phyloP scores from a whole-genome alignment of 1,140 invertebrate species.

The Drosophila ironensis region DNA sequence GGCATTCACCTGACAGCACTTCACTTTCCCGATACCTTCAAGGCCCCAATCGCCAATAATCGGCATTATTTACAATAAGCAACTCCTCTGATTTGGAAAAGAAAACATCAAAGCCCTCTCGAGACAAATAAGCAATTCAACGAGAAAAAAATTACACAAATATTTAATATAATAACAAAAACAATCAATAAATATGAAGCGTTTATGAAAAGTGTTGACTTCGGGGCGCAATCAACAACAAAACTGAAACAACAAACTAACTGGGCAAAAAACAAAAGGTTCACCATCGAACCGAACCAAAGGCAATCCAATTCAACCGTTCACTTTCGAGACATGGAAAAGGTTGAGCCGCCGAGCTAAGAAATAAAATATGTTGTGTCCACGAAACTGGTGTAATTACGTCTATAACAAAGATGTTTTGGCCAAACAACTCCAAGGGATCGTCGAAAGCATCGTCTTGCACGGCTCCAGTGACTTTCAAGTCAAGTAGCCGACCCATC shows the following conservation, averaged over 20 bases:
- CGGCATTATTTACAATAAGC: conserved; percentile 15
- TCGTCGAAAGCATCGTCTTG: too few relatives aligned
- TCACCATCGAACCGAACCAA: conserved; percentile 3
- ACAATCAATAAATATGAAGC: conserved; percentile 67
- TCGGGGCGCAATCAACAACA: conserved; percentile 60
- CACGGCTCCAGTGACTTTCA: conserved; percentile 43
- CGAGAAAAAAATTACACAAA: conserved; percentile 47
- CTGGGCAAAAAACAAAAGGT: conserved; percentile 42
- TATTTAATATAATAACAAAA: conserved; percentile 69
- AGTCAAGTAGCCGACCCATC: conserved; percentile 60
- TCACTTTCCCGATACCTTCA: conserved; percentile 20
- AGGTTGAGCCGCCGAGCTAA: conserved; percentile 12
- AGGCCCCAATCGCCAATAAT: conserved; percentile 28
- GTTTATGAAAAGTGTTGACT: conserved; percentile 63
- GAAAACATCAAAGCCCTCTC: conserved; percentile 30
- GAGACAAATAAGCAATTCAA: conserved; percentile 38
- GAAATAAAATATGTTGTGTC: conserved; percentile 47
- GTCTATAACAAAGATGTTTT: conserved; percentile 59
- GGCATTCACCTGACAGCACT: neutral
- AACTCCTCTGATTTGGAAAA: conserved; percentile 31
- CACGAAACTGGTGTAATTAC: conserved; percentile 54
- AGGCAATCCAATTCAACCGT: conserved; percentile 44
- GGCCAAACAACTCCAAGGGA: conserved; percentile 27
- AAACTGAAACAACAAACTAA: too few relatives aligned
- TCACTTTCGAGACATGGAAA: conserved; percentile 60